Conservation (phyloP, 1,140 invertebrate genomes). For the Portunus trituberculatus region DNA sequence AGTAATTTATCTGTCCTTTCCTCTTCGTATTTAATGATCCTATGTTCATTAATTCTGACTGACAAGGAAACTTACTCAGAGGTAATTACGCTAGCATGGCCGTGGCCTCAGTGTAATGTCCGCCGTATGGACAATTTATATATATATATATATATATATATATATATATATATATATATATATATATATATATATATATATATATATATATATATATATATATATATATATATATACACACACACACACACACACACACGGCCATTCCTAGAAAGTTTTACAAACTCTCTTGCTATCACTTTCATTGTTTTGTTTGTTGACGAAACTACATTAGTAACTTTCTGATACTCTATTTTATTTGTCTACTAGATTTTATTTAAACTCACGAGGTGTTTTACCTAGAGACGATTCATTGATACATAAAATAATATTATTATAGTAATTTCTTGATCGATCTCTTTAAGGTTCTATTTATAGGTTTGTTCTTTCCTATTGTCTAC, state of each 20-base stretch:
- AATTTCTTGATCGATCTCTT: background rate
- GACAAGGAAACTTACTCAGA: background rate
- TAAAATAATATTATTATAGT: background rate
- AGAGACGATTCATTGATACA: background rate
- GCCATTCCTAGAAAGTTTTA: slow-evolving; percentile 43
- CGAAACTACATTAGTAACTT: no score
- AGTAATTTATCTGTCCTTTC: background rate
- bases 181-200: slow-evolving; percentile 55
- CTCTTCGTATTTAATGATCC: no score
- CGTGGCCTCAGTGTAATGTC: background rate
- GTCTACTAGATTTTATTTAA: background rate
- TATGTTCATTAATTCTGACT: no score
- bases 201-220: slow-evolving; percentile 49
- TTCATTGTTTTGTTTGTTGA: no score
- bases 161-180: slow-evolving; percentile 50
- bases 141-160: slow-evolving; percentile 42
- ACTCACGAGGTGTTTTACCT: background rate
- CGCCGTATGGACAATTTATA: background rate
- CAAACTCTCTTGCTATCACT: slow-evolving; percentile 25
- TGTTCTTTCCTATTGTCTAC: background rate
- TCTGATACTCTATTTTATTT: no score
- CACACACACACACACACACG: slow-evolving; percentile 53
- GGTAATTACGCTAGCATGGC: background rate
- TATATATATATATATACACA: slow-evolving; percentile 59
- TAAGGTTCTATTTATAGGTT: background rate